A percentile compares a stretch with the other conserved stretches of the same genome.
Conservation (phyloP, 2,113 vertebrate genomes). For the Pipa parva region DNA sequence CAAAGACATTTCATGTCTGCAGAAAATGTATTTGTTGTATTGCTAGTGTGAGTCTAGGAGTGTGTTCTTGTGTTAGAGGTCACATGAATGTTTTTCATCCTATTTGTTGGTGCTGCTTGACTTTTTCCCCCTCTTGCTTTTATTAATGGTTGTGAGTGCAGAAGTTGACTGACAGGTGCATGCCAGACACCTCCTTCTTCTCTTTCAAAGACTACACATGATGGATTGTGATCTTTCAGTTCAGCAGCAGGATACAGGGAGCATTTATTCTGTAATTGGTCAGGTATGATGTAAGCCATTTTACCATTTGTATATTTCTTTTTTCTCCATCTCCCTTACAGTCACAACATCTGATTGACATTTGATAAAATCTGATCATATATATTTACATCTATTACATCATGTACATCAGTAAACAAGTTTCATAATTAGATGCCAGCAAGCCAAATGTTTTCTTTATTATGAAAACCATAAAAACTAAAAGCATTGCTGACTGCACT, state of each 20-base stretch:
- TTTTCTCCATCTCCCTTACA: conserved; percentile 56
- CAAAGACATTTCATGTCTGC: conserved; percentile 78
- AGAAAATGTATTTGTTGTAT: conserved; percentile 71
- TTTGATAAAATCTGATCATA: too few relatives aligned
- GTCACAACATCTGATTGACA: conserved; percentile 76
- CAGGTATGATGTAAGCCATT: conserved; percentile 84
- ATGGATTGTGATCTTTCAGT: conserved; percentile 78
- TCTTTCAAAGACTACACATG: conserved; percentile 79
- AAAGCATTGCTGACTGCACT: too few relatives aligned
- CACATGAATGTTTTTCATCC: conserved; percentile 77
- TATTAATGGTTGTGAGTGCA: conserved; percentile 79
- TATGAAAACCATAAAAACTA: too few relatives aligned
- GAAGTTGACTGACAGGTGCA: conserved; percentile 82
- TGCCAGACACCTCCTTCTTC: conserved; percentile 75
- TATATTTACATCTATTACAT: too few relatives aligned
- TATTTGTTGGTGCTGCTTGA: conserved; percentile 78
- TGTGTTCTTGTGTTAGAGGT: conserved; percentile 67
- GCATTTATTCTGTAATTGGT: conserved; percentile 82
- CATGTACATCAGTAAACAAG: too few relatives aligned
- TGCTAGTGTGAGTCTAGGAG: conserved; percentile 46
- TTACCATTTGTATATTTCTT: conserved; percentile 58
- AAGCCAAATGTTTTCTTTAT: too few relatives aligned
- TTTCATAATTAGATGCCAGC: too few relatives aligned
- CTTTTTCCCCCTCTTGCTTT: conserved; percentile 70
- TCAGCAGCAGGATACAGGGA: conserved; percentile 73